Evolutionary conservation across 1,140 invertebrate genomes (phyloP), one percentile per base, ranked within the genome.

Genomic region (Eubasilissa regina): DNA sequence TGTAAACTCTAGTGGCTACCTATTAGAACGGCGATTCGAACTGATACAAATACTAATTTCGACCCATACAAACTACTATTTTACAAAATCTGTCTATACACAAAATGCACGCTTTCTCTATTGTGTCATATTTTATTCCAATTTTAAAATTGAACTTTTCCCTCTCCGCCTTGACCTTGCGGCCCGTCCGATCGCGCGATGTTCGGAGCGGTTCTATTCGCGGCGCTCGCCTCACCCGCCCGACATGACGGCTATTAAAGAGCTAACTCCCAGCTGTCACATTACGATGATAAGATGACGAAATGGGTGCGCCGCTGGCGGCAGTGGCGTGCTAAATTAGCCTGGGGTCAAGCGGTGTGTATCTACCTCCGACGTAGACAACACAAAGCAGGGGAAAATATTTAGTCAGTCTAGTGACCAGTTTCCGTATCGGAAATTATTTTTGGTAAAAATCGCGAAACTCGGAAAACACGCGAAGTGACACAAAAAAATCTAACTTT

Each of bases 91-190:
- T 35, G 1, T 6, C 6, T 35, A 35, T n/a, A n/a, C n/a, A n/a
- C 53, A 17, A 17, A 56, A 7, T n/a, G n/a, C 53, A 56, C n/a
- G 48, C 53, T 8, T 56, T 35, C 25, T 35, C 25, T 35, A 35
- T 35, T 35, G 25, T 35, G 25, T 35, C 25, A 35, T 6, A 35
- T 35, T 51, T 15, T 15, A 15, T 51, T 51, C 48, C 48, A 51
- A 21, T 62, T 21, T 19, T 19, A 62, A 62, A 21, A 13, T 62
- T 62, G 58, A 62, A 62, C 58, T 62, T 62, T 62, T 62, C 58
- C 58, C 58, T 62, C 58, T 10, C 1, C n/a, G 53, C 58, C 58
- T 62, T 62, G 58, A 62, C 58, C 58, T 62, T 62, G 58, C 48
- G 48, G 11, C 48, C 9, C 58, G 13, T 6, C 55, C 9, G 25